Evolutionary conservation across 2,888 invertebrate genomes (phyloP).

Genomic region (Andrena praecox): DNA sequence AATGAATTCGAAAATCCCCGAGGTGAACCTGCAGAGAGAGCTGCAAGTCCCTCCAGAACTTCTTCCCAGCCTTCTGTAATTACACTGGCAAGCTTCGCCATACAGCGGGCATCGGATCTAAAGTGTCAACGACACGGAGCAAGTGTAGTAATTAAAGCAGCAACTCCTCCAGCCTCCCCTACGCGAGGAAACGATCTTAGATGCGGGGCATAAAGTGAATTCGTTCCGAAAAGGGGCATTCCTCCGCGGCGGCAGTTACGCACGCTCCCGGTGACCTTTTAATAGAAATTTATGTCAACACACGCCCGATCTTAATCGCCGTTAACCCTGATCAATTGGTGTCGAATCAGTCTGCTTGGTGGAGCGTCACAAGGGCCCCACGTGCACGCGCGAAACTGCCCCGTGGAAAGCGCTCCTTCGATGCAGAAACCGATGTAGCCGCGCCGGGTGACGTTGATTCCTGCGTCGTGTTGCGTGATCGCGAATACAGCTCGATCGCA

Average conservation of each 20-base stretch:
- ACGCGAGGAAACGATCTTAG: no score
- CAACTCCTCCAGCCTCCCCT: no score
- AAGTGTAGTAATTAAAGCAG: no score
- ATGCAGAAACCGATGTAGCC: not conserved
- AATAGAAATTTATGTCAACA: slow-evolving; percentile 72
- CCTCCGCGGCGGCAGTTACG: slow-evolving; percentile 9
- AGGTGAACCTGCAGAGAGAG: no score
- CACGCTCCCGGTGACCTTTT: slow-evolving; percentile 56
- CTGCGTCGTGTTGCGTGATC: slow-evolving; percentile 26
- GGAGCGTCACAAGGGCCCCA: slow-evolving; percentile 3
- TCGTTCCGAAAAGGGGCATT: not conserved
- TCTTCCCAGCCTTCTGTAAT: no score
- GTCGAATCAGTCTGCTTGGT: slow-evolving; percentile 45
- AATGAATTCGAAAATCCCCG: not conserved
- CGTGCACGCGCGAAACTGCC: not conserved
- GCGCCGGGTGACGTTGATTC: not conserved
- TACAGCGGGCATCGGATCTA: no score
- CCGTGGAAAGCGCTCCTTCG: not conserved
- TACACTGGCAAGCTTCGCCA: no score
- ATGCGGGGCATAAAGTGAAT: not conserved
- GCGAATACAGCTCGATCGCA: slow-evolving; percentile 15
- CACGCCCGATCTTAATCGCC: slow-evolving; percentile 65
- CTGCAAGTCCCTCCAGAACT: no score
- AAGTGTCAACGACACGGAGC: no score
- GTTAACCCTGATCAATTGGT: slow-evolving; percentile 68